These are phyloP conservation scores for Neosalanx taihuensis DNA, from an alignment of 2,797 vertebrate species.

Conservation along the genomic window DNA sequence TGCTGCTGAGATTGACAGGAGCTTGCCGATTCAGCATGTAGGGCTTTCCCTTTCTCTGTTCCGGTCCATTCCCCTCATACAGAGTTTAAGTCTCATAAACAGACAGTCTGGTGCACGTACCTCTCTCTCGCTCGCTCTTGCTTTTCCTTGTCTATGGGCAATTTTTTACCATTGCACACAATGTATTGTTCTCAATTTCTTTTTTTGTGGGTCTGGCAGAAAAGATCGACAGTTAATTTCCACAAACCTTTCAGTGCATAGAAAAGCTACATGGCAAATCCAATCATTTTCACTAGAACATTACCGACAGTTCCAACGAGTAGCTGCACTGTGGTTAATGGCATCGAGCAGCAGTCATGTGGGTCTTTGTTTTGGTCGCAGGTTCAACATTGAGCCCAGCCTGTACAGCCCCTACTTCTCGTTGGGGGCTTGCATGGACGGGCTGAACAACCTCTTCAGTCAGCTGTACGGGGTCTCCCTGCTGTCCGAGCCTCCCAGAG, in stretches of 20 bases:
- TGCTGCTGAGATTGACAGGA: conserved; percentile 11
- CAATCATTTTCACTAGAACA: neutral
- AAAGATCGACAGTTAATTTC: no score
- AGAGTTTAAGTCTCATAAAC: neutral
- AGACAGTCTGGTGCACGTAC: no score
- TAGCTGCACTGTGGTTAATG: no score
- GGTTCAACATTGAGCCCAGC: conserved; percentile 94
- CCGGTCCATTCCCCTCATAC: neutral
- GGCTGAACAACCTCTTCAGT: conserved; percentile 86
- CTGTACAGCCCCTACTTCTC: conserved; percentile 94
- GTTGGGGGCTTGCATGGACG: conserved; percentile 95
- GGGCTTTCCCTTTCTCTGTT: conserved; percentile 9
- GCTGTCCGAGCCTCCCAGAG: conserved; percentile 80
- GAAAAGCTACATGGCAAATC: no score
- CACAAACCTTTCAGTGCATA: no score
- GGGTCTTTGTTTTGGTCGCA: conserved; percentile 44
- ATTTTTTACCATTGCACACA: no score
- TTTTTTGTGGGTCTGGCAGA: no score
- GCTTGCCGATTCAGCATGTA: neutral
- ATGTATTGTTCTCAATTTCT: no score
- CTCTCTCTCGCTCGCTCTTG: no score
- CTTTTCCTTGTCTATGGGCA: no score
- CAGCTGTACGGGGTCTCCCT: conserved; percentile 88
- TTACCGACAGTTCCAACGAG: neutral
- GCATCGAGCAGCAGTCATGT: neutral